Percentiles rank a stretch among this genome's conserved stretches.
Conservation (phyloP, 2,797 vertebrate genomes). For the Huso huso region DNA sequence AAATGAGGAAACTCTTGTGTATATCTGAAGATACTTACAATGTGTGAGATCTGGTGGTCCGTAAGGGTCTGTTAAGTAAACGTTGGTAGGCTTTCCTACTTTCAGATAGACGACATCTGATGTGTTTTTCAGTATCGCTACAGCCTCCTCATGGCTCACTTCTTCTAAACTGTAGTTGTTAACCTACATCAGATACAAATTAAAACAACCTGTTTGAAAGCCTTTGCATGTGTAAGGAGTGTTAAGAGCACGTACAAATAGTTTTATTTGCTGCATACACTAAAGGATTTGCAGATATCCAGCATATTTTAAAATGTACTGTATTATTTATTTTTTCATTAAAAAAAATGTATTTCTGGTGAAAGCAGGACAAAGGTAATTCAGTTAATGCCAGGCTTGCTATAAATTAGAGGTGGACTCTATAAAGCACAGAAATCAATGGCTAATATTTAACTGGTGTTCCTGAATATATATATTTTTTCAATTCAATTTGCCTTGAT, state of each 20-base stretch:
- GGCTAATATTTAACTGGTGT: not conserved
- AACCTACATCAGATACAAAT: slow-evolving; percentile 57
- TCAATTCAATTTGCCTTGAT: not conserved
- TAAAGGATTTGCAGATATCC: not conserved
- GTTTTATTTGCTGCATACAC: not conserved
- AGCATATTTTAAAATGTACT: too few species aligned
- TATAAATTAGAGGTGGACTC: slow-evolving; percentile 1
- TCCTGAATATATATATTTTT: not conserved
- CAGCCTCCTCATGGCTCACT: slow-evolving; percentile 92
- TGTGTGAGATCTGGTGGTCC: slow-evolving; percentile 92
- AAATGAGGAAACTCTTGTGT: too few species aligned
- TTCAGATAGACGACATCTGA: slow-evolving; percentile 90
- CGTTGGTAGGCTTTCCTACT: slow-evolving; percentile 89
- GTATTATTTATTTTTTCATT: too few species aligned
- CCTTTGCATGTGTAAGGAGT: not conserved
- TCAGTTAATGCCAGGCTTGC: slow-evolving; percentile 37
- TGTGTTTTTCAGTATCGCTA: slow-evolving; percentile 93
- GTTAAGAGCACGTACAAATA: not conserved
- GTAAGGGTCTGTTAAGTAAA: slow-evolving; percentile 92
- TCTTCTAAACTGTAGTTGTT: slow-evolving; percentile 96
- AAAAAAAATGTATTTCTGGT: not conserved
- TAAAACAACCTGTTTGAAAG: not conserved
- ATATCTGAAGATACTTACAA: slow-evolving; percentile 64
- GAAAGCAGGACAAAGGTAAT: slow-evolving; percentile 34
- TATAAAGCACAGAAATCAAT: not conserved